Evolutionary conservation across 2,888 invertebrate species (phyloP).

Genomic region (Nomada fabriciana): DNA sequence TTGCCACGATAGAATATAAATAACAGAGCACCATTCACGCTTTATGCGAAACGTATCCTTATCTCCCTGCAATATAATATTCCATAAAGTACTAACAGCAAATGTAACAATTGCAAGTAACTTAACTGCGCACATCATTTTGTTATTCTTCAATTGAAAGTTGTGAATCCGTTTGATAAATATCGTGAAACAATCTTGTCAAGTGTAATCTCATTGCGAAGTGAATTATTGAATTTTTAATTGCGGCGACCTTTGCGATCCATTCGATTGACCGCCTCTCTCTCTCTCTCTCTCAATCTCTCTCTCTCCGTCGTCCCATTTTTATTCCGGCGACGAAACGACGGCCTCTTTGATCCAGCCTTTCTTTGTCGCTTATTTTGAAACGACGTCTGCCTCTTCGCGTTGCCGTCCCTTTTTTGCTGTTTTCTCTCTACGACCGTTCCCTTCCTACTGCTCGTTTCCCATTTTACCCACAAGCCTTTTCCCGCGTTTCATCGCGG

Average conservation of each 20-base stretch:
- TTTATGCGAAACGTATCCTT: no score
- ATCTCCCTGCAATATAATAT: no score
- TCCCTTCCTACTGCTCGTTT: conserved; percentile 16
- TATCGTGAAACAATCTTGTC: no score
- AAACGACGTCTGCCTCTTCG: conserved; percentile 38
- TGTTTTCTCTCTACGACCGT: neutral
- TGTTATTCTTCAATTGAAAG: conserved; percentile 19
- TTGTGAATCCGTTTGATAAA: no score
- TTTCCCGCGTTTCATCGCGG: neutral
- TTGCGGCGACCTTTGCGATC: conserved; percentile 65
- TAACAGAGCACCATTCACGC: no score
- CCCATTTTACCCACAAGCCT: conserved; percentile 26
- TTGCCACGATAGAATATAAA: no score
- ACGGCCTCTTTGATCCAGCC: conserved; percentile 57
- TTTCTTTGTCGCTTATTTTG: conserved; percentile 61
- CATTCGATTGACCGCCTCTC: conserved; percentile 50
- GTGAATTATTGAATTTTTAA: no score
- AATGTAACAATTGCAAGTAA: no score
- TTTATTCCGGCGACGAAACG: conserved; percentile 21
- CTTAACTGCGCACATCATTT: no score
- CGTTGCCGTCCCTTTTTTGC: conserved; percentile 11
- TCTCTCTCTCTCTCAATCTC: neutral
- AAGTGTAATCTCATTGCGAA: no score
- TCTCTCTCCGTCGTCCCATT: neutral
- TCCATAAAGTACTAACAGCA: no score